These are phyloP conservation scores for Ptychodera flava DNA, from an alignment of 35 echinoderm and acorn worm species.

Conservation along the genomic window DNA sequence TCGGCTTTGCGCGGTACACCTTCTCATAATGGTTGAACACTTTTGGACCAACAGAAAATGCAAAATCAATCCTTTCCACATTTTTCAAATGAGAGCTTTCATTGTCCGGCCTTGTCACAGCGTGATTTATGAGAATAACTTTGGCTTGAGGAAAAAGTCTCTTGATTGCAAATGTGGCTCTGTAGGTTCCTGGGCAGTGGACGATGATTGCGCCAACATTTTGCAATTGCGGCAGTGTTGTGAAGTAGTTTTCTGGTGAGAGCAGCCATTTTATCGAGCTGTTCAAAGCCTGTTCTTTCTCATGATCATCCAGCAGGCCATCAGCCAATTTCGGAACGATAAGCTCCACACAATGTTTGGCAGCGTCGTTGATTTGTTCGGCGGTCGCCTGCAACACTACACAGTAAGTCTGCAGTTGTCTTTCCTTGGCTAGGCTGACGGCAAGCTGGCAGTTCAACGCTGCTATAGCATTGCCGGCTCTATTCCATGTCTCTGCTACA, in stretches of 20 bases:
- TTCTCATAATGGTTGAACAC: neutral
- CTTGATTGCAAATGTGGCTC: neutral
- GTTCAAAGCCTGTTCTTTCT: neutral
- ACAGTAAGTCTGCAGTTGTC: neutral
- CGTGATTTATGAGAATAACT: neutral
- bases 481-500: neutral
- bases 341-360: neutral
- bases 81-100: neutral
- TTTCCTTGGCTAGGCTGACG: neutral
- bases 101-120: neutral
- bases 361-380: neutral
- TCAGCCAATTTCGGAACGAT: neutral
- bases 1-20: neutral
- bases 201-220: neutral
- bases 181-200: neutral
- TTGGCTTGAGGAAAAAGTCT: neutral
- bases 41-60: neutral
- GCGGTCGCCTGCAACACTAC: neutral
- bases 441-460: neutral
- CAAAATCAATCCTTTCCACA: neutral
- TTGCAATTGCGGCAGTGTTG: neutral
- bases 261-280: neutral
- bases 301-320: neutral
- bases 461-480: neutral
- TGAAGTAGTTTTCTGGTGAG: neutral